Conservation (phyloP, 2,113 vertebrate genomes). For the Dascyllus trimaculatus region DNA sequence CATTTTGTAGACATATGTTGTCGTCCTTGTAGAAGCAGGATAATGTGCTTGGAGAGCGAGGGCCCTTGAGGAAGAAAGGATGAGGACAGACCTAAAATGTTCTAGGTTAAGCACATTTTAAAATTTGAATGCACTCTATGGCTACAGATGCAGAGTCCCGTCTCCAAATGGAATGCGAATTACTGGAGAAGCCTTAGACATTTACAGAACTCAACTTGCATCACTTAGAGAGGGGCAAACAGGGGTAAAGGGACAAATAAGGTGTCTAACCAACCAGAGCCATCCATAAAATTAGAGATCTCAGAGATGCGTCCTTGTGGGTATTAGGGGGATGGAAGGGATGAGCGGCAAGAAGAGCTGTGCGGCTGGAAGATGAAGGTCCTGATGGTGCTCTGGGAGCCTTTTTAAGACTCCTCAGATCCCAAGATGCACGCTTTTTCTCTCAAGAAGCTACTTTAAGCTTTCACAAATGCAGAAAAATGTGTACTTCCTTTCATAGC, state of each 20-base stretch:
- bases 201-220: constrained; percentile 1
- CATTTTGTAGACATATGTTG: constrained; percentile 14
- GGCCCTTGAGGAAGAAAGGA: constrained; percentile 4
- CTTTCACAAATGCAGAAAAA: constrained; percentile 38
- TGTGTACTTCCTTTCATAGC: constrained; percentile 17
- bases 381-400: not conserved
- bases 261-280: not conserved
- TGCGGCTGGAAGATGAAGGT: constrained; percentile 4
- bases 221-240: constrained; percentile 18
- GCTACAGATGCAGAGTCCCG: constrained; percentile 1
- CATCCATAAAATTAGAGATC: constrained; percentile 1
- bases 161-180: constrained; percentile 28
- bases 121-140: constrained; percentile 46
- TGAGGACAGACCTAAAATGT: constrained; percentile 26
- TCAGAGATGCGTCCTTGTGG: constrained; percentile 3
- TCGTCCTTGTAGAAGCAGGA: constrained; percentile 13
- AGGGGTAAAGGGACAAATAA: constrained; percentile 1
- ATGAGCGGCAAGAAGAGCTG: constrained; percentile 4
- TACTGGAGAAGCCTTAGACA: not conserved
- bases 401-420: constrained; percentile 35
- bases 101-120: constrained; percentile 41
- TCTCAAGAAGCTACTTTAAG: constrained; percentile 38
- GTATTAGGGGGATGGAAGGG: constrained; percentile 6
- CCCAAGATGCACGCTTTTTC: constrained; percentile 38
- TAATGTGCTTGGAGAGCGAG: constrained; percentile 20